Conservation (phyloP, 2,888 invertebrate genomes). For the Gymnosoma rotundatum region DNA sequence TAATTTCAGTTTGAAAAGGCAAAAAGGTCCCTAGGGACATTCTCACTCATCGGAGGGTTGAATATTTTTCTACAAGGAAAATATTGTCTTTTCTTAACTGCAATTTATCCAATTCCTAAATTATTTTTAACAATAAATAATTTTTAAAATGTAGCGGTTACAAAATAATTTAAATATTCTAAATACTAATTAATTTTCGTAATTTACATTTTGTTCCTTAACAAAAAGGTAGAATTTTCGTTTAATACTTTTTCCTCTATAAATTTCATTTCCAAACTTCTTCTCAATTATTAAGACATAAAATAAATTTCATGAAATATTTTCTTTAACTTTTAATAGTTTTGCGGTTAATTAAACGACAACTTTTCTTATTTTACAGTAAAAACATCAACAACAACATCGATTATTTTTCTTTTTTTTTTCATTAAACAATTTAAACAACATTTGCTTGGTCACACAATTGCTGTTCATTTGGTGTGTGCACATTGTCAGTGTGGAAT, state of each 20-base stretch:
- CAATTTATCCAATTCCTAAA: no score
- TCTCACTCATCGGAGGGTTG: no score
- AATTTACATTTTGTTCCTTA: no score
- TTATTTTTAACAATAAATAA: no score
- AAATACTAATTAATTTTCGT: no score
- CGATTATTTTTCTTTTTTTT: neutral
- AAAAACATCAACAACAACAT: no score
- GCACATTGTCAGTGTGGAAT: neutral
- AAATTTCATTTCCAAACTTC: neutral
- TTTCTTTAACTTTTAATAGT: neutral
- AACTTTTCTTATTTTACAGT: constrained; percentile 6
- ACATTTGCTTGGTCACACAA: constrained; percentile 15
- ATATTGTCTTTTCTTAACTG: no score
- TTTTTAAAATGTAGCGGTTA: no score
- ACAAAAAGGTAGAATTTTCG: neutral
- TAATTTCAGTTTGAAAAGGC: no score
- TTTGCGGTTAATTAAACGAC: constrained; percentile 24
- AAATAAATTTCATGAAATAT: neutral
- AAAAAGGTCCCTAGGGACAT: no score
- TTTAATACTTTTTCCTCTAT: neutral
- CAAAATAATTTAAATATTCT: no score
- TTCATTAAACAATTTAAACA: constrained; percentile 20
- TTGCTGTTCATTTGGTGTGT: neutral
- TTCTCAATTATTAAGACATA: neutral
- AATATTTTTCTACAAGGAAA: no score